Evolutionary conservation across 2,888 invertebrate species (phyloP).

Genomic region (Sturmia bella): DNA sequence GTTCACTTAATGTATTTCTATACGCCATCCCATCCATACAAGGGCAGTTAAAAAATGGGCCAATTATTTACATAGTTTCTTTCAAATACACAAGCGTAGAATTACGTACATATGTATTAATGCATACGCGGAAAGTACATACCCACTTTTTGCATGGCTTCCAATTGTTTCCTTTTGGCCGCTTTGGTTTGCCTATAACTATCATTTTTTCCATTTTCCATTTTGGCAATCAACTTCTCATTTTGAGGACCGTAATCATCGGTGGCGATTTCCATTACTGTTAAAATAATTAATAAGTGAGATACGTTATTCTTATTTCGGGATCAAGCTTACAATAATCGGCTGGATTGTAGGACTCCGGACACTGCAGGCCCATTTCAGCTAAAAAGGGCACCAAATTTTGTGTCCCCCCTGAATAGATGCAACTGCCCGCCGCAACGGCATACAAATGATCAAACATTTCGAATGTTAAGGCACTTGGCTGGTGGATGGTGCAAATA

Average conservation of each 20-base stretch:
- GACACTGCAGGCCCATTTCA: constrained; percentile 88
- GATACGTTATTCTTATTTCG: neutral
- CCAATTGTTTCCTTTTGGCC: constrained; percentile 79
- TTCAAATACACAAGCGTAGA: too few species aligned
- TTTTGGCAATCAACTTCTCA: constrained; percentile 84
- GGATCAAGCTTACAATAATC: constrained; percentile 88
- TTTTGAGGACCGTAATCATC: constrained; percentile 88
- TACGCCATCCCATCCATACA: too few species aligned
- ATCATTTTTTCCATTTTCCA: constrained; percentile 85
- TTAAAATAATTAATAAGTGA: constrained; percentile 30
- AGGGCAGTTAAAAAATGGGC: too few species aligned
- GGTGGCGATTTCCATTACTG: constrained; percentile 91
- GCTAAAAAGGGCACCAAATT: constrained; percentile 90
- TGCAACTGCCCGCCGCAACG: constrained; percentile 89
- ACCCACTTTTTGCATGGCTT: constrained; percentile 81
- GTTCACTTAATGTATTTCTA: too few species aligned
- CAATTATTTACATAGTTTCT: too few species aligned
- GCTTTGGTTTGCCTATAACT: constrained; percentile 83
- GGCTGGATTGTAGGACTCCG: constrained; percentile 94
- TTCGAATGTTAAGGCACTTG: constrained; percentile 91
- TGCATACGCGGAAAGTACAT: constrained; percentile 62
- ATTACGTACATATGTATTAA: too few species aligned
- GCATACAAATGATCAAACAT: constrained; percentile 95
- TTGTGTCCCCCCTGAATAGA: constrained; percentile 90
- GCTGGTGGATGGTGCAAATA: constrained; percentile 95